These are phyloP conservation scores for Caenorhabditis sinica DNA, from an alignment of 2,888 invertebrate species.

Conservation along the genomic window DNA sequence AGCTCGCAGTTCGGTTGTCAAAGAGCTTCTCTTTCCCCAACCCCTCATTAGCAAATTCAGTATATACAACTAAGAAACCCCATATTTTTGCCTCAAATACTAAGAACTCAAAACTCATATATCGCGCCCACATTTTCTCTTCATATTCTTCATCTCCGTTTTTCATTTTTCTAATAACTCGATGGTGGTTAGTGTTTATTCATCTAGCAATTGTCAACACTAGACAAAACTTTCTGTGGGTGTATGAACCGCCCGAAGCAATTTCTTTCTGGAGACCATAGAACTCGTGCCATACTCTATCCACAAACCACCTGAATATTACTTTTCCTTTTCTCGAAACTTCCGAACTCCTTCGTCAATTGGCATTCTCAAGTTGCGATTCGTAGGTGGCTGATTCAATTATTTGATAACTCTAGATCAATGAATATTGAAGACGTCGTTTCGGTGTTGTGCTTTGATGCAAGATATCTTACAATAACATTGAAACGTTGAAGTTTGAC, in stretches of 20 bases:
- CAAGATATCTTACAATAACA: not conserved
- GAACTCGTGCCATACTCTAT: not conserved
- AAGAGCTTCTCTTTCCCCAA: not conserved
- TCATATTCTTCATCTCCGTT: not conserved
- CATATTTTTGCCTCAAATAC: not conserved
- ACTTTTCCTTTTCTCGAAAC: not conserved
- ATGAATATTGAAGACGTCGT: no score
- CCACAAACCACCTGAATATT: not conserved
- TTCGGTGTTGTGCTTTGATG: not conserved
- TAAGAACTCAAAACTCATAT: constrained; percentile 15
- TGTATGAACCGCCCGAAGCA: constrained; percentile 16
- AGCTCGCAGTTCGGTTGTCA: constrained; percentile 9
- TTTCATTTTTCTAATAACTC: not conserved
- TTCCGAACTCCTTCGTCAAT: not conserved
- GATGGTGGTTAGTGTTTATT: constrained; percentile 9
- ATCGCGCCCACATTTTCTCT: not conserved
- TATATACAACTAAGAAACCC: not conserved
- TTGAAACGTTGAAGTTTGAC: not conserved
- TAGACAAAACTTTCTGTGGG: not conserved
- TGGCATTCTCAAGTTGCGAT: not conserved
- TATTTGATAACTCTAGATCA: no score
- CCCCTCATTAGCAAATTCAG: constrained; percentile 15
- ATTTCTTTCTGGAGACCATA: not conserved
- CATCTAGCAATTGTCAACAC: constrained; percentile 18
- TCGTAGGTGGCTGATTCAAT: no score